A percentile compares a stretch with the other conserved stretches of the same genome.
Evolutionary conservation across 2,113 vertebrate genomes (phyloP).

Genomic region (Copsychus sechellarum): DNA sequence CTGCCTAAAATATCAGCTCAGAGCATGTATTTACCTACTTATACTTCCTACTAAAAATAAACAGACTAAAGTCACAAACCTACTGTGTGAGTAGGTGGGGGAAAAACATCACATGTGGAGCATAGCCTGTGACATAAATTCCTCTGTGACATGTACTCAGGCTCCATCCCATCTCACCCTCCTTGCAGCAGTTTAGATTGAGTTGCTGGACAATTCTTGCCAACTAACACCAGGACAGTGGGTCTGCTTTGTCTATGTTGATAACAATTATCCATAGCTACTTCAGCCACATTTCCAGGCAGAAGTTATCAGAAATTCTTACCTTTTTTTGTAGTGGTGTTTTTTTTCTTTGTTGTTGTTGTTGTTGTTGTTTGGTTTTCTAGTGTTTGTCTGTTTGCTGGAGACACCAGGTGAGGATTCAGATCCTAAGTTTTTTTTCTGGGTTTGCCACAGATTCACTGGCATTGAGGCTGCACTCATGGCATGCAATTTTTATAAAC

Average conservation of each 20-base stretch:
- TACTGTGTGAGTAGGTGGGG: background rate
- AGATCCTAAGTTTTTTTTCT: background rate
- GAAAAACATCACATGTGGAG: background rate
- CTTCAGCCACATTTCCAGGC: background rate
- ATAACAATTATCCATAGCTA: background rate
- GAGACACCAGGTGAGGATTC: background rate
- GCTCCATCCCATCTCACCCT: background rate
- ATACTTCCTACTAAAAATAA: constrained; percentile 40
- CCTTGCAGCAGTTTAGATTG: background rate
- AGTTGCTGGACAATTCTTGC: background rate
- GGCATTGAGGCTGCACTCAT: background rate
- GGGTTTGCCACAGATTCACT: background rate
- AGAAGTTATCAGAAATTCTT: background rate
- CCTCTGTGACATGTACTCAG: background rate
- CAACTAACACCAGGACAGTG: background rate
- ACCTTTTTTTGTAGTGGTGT: background rate
- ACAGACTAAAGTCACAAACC: background rate
- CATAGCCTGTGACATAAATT: background rate
- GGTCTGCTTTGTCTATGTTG: background rate
- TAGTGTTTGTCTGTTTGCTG: background rate
- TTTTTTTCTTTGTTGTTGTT: background rate
- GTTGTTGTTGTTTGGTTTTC: background rate
- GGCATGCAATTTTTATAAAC: too few relatives aligned
- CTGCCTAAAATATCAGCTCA: constrained; percentile 12
- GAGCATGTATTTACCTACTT: background rate